phyloP scores from a whole-genome alignment of 1,140 invertebrate species.

The Agrilus planipennis region DNA sequence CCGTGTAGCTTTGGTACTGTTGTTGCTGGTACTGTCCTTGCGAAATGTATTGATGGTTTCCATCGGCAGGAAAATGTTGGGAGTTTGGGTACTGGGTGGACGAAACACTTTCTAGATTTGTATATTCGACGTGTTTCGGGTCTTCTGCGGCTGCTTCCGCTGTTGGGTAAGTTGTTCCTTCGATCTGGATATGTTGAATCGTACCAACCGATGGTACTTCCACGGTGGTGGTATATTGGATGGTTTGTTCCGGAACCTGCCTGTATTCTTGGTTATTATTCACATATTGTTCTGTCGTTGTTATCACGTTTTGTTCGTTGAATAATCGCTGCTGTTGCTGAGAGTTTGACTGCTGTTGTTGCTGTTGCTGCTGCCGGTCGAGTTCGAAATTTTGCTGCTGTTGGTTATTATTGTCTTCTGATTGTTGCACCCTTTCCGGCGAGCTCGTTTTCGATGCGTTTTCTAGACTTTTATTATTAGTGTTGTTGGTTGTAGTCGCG shows the following conservation, averaged over 20 bases:
- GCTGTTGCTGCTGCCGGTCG: not conserved
- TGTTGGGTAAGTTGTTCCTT: not conserved
- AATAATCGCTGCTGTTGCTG: constrained; percentile 1
- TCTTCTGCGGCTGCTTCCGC: constrained; percentile 7
- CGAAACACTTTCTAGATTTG: constrained; percentile 19
- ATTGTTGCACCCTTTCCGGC: constrained; percentile 5
- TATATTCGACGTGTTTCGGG: constrained; percentile 15
- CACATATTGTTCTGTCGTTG: constrained; percentile 2
- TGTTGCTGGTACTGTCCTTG: constrained; percentile 18
- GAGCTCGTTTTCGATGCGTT: not conserved
- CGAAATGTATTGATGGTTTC: constrained; percentile 18
- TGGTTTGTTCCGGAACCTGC: constrained; percentile 4
- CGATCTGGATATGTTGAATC: constrained; percentile 6
- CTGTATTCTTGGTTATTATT: not conserved
- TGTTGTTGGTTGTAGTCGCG: constrained; percentile 1
- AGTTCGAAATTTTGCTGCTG: not conserved
- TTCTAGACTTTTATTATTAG: not conserved
- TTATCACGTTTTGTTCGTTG: not conserved
- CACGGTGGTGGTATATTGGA: constrained; percentile 4
- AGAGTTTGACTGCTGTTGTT: not conserved
- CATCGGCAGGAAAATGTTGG: constrained; percentile 13
- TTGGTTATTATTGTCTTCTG: not conserved
- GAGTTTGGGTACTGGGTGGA: constrained; percentile 13
- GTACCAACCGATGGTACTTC: constrained; percentile 4
- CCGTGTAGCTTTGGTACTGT: constrained; percentile 7